Percentiles rank a stretch among this genome's conserved stretches.
These are phyloP conservation scores for Tetragonula carbonaria DNA, from an alignment of 2,888 invertebrate genomes.

Conservation along the genomic window DNA sequence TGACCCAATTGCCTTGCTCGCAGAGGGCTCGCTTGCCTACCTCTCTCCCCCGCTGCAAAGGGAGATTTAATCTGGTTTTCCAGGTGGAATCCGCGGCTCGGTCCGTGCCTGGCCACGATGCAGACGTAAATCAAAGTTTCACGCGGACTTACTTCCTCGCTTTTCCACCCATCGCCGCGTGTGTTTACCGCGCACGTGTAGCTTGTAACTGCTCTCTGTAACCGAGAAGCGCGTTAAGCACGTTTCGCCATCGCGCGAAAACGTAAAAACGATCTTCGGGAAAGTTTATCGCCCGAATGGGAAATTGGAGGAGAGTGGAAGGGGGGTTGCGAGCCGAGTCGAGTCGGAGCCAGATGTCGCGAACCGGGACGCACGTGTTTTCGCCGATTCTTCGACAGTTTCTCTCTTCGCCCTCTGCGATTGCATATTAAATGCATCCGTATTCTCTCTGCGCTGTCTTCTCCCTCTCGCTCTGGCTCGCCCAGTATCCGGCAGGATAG, in stretches of 20 bases:
- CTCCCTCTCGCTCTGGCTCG: slow-evolving; percentile 16
- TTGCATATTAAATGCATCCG: slow-evolving; percentile 71
- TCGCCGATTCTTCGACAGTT: slow-evolving; percentile 53
- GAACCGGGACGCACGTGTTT: slow-evolving; percentile 53
- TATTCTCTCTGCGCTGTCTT: slow-evolving; percentile 37
- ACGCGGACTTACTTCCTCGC: not conserved
- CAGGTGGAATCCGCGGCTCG: slow-evolving; percentile 7
- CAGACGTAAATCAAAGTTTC: slow-evolving; percentile 51
- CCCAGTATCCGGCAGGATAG: slow-evolving; percentile 23
- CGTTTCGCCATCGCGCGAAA: slow-evolving; percentile 23
- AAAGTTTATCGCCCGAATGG: slow-evolving; percentile 45
- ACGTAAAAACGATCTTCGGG: slow-evolving; percentile 48
- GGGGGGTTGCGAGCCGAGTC: not conserved
- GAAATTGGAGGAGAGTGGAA: too few relatives aligned
- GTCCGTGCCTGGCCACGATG: slow-evolving; percentile 10
- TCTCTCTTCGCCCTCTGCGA: slow-evolving; percentile 40
- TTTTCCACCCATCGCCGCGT: slow-evolving; percentile 4
- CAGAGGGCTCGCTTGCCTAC: not conserved
- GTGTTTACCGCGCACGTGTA: not conserved
- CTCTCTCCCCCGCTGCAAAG: not conserved
- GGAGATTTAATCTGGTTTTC: slow-evolving; percentile 34
- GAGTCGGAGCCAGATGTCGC: slow-evolving; percentile 48
- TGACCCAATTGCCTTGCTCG: slow-evolving; percentile 18
- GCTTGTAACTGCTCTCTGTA: not conserved
- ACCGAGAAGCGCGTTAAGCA: slow-evolving; percentile 16